A percentile compares a stretch with the other conserved stretches of the same genome.
Evolutionary conservation across 2,888 invertebrate genomes (phyloP).

Genomic region (Drosophila melanosoma): DNA sequence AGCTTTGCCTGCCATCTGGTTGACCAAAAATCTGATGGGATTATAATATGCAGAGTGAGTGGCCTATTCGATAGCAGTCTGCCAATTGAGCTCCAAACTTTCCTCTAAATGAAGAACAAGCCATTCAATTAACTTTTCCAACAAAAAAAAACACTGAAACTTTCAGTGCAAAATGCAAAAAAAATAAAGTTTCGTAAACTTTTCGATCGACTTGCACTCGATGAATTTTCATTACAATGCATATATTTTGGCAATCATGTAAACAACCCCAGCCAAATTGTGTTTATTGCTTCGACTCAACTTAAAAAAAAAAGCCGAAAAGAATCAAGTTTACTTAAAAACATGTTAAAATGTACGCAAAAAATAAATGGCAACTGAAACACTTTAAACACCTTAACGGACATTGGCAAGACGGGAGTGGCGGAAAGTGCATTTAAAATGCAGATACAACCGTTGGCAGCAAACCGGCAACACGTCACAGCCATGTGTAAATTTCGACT

Average conservation of each 20-base stretch:
- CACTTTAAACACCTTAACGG: conserved; percentile 71
- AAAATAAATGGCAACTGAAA: conserved; percentile 40
- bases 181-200: conserved; percentile 55
- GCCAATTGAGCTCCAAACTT: conserved; percentile 61
- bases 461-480: conserved; percentile 31
- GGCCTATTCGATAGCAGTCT: conserved; percentile 27
- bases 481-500: conserved; percentile 78
- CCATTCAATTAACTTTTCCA: conserved; percentile 73
- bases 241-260: conserved; percentile 72
- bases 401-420: conserved; percentile 22
- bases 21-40: conserved; percentile 47
- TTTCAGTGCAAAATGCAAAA: conserved; percentile 57
- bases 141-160: conserved; percentile 43
- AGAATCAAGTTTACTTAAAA: conserved; percentile 44
- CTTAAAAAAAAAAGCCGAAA: conserved; percentile 7
- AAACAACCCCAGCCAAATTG: conserved; percentile 73
- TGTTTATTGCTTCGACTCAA: conserved; percentile 27
- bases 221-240: conserved; percentile 77
- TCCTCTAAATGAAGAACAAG: conserved; percentile 69
- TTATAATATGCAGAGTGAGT: conserved; percentile 9
- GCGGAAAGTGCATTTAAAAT: conserved; percentile 72
- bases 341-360: conserved; percentile 56
- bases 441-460: conserved; percentile 61
- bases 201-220: conserved; percentile 52
- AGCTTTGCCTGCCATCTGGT: conserved; percentile 54